Base-by-base conservation (phyloP, 1,140 invertebrate genomes). In the Apocrypta bakeri region DNA sequence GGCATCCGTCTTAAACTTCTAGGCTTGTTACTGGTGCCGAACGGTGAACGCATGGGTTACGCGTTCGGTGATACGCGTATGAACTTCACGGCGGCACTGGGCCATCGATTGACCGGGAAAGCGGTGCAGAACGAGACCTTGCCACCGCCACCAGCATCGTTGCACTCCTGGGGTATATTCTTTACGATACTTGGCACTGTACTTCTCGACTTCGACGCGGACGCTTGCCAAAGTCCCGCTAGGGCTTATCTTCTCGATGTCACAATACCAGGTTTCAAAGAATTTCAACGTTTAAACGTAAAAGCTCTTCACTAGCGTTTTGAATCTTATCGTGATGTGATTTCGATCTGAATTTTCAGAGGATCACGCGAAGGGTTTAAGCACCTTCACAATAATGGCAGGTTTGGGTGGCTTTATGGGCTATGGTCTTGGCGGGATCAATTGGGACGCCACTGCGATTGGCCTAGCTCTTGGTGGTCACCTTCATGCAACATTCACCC, bases 331-430 rank as follows among this genome's bases (percentile, higher is more conserved):
- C n/a, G n/a, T n/a, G n/a, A n/a, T n/a, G n/a, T n/a, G n/a, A n/a
- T n/a, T n/a, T n/a, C n/a, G n/a, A n/a, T 48, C 2, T 33, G 33
- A 11, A 25, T 84, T 82, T 81, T 0, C 73, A 95, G 97, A 98
- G 92, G 98, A 99, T 89, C 98, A 99, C 88, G 96, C 97, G 0
- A 94, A 94, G 85, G 98, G 98, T 0, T 91, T 99, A 1, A 98
- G 97, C 84, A 98, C 97, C 1, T 99, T 99, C 87, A 99, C 98
- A 0, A 95, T 99, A 80, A 98, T 99, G 97, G 98, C 98, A 1
- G 98, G 98, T 0, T 91, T 99, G 0, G 98, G 98, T 9, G 98
- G 98, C 17, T 97, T 97, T 85, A 94, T 99, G 89, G 98, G 98
- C 0, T 99, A 99, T 89, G 95, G 96, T 3, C 94, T 99, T 85